phyloP scores from a whole-genome alignment of 2,888 invertebrate genomes.

The Corythucha ciliata region DNA sequence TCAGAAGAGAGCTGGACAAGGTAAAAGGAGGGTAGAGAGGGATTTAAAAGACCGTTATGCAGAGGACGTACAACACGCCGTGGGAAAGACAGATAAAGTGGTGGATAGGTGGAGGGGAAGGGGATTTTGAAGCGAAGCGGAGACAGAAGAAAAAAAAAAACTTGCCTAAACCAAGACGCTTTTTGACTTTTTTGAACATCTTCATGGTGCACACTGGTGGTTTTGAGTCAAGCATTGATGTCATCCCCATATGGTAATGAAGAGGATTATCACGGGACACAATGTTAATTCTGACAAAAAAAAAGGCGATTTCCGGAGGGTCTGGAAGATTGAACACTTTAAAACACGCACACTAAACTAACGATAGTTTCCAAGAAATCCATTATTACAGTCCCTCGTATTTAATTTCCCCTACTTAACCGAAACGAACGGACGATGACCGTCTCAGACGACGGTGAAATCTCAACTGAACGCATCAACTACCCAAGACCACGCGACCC shows the following conservation, averaged over 20 bases:
- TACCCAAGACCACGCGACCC: no score
- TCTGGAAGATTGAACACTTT: constrained; percentile 11
- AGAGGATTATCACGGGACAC: constrained; percentile 17
- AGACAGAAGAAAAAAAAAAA: constrained; percentile 33
- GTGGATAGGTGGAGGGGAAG: no score
- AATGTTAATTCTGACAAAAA: no score
- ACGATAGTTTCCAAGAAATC: no score
- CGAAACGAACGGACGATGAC: no score
- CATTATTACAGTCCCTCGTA: no score
- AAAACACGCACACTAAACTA: background rate
- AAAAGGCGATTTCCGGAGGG: background rate
- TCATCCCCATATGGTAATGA: constrained; percentile 31
- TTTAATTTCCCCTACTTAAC: no score
- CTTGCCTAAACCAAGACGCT: constrained; percentile 80
- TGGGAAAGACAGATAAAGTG: background rate
- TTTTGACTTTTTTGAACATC: constrained; percentile 79
- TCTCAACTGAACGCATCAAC: no score
- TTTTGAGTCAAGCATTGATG: constrained; percentile 28
- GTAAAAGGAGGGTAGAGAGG: no score
- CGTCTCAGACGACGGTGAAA: no score
- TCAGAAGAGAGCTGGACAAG: no score
- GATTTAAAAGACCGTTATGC: constrained; percentile 1
- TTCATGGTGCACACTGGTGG: constrained; percentile 59
- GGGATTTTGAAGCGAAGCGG: no score
- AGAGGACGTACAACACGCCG: background rate